phyloP scores from a whole-genome alignment of 2,797 vertebrate genomes.

The Squalus acanthias region DNA sequence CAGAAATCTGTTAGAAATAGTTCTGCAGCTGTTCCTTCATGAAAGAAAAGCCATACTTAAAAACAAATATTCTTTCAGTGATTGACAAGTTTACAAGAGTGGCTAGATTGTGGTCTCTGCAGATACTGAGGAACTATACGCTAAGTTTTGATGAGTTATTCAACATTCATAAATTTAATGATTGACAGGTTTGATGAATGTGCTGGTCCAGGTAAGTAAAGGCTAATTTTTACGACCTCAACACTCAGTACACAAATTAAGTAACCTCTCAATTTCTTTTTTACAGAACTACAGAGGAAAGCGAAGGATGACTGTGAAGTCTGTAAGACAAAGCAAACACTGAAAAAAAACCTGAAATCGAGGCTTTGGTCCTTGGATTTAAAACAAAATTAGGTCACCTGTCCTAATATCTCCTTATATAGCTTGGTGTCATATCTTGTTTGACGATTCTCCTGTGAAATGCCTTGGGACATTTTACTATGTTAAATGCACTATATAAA shows the following conservation, averaged over 20 bases:
- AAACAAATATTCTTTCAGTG: conserved; percentile 1
- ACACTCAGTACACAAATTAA: neutral
- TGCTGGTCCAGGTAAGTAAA: neutral
- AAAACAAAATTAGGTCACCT: neutral
- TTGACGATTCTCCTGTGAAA: neutral
- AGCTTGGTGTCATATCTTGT: neutral
- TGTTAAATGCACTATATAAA: neutral
- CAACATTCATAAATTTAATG: neutral
- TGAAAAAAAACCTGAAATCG: neutral
- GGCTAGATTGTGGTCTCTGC: neutral
- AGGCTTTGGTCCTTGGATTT: neutral
- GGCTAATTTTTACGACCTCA: neutral
- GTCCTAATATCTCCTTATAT: neutral
- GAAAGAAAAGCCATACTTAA: neutral
- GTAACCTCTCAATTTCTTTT: neutral
- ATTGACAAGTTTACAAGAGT: neutral
- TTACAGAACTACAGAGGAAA: neutral
- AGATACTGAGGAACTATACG: neutral
- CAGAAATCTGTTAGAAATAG: neutral
- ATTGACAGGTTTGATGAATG: neutral
- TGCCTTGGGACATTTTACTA: neutral
- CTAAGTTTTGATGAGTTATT: neutral
- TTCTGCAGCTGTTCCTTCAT: neutral
- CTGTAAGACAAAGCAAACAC: neutral
- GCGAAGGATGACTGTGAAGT: neutral